Evolutionary conservation across 2,888 invertebrate species (phyloP).

Genomic region (Drosophila lacicola): DNA sequence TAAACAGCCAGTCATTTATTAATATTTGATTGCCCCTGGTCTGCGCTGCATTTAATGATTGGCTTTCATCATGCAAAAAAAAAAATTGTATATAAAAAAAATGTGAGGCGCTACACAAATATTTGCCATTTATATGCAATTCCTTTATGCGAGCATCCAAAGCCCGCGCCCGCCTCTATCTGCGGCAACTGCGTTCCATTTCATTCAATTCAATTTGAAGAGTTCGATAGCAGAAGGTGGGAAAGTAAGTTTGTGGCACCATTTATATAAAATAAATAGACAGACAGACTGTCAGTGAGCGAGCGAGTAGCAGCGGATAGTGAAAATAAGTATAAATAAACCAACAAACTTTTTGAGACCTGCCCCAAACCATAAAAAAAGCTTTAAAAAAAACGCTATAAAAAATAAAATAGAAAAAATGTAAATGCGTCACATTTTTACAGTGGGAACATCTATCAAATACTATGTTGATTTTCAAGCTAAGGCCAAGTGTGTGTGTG

Average conservation of each 20-base stretch:
- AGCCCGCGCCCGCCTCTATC: conserved; percentile 5
- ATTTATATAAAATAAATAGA: conserved; percentile 72
- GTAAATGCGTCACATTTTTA: conserved; percentile 72
- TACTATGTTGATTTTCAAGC: conserved; percentile 54
- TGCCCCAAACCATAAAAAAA: conserved; percentile 42
- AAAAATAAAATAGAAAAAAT: conserved; percentile 54
- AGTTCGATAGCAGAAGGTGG: conserved; percentile 36
- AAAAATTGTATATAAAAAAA: neutral
- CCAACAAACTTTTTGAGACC: conserved; percentile 52
- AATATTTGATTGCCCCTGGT: conserved; percentile 45
- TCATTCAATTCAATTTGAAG: conserved; percentile 67
- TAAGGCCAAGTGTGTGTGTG: conserved; percentile 35
- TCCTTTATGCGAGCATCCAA: neutral
- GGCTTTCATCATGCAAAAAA: conserved; percentile 23
- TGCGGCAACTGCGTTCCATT: conserved; percentile 54
- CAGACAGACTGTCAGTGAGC: conserved; percentile 21
- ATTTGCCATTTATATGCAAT: conserved; percentile 56
- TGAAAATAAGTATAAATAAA: conserved; percentile 62
- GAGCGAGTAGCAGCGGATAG: conserved; percentile 40
- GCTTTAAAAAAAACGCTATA: conserved; percentile 35
- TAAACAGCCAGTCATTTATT: conserved; percentile 43
- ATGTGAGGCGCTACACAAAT: conserved; percentile 43
- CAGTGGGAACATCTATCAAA: conserved; percentile 74
- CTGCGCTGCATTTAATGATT: conserved; percentile 42
- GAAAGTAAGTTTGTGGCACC: conserved; percentile 41